phyloP scores from a whole-genome alignment of 2,113 vertebrate genomes.

The Antechinus flavipes region DNA sequence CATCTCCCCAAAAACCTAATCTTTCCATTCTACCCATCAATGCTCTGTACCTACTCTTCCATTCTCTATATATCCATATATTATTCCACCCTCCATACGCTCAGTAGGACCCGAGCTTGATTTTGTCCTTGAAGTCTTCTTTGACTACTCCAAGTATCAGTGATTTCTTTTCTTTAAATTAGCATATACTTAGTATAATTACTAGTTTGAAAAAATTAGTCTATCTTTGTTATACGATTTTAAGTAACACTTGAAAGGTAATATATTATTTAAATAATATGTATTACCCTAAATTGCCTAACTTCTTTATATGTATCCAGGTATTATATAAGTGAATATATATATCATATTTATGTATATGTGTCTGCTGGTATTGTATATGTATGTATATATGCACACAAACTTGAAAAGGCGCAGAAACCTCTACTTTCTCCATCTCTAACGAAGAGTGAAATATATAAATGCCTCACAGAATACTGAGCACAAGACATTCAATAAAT shows the following conservation, averaged over 20 bases:
- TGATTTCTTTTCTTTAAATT: not conserved
- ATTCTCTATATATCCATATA: not conserved
- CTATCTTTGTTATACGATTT: not conserved
- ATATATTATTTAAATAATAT: not conserved
- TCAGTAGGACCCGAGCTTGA: not conserved
- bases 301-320: not conserved
- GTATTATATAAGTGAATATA: not conserved
- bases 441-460: not conserved
- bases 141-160: not conserved
- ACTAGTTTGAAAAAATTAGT: not conserved
- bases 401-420: not conserved
- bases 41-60: not conserved
- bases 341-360: not conserved
- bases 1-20: not conserved
- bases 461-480: not conserved
- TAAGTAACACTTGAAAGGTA: not conserved
- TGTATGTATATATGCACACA: not conserved
- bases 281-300: not conserved
- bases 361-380: not conserved
- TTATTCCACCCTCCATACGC: not conserved
- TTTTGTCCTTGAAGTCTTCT: not conserved
- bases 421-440: not conserved
- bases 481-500: not conserved
- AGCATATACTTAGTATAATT: not conserved
- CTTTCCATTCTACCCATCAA: not conserved